These are phyloP conservation scores for Pemphigus obesinymphae DNA, from an alignment of 1,140 invertebrate genomes.

Conservation along the genomic window DNA sequence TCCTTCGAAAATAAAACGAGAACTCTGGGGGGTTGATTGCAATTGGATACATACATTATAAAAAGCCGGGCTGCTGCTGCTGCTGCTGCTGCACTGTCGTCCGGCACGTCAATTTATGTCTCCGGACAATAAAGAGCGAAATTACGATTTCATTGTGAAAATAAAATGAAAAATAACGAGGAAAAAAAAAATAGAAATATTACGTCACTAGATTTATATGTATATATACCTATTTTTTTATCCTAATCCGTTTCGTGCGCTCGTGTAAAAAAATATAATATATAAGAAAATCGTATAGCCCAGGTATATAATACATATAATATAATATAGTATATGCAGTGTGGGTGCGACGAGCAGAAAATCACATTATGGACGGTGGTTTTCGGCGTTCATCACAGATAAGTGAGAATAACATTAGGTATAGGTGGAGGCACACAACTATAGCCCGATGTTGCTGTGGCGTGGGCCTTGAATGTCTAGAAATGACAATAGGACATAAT, in stretches of 20 bases:
- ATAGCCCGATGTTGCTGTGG: neutral
- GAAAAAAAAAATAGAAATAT: neutral
- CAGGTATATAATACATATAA: too few relatives aligned
- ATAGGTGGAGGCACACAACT: neutral
- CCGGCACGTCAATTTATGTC: neutral
- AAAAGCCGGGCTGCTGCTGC: neutral
- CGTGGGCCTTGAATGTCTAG: conserved; percentile 30
- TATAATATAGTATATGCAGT: neutral
- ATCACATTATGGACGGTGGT: conserved; percentile 38
- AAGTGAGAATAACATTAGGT: neutral
- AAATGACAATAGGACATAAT: conserved; percentile 32
- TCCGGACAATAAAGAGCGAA: neutral
- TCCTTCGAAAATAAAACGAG: conserved; percentile 12
- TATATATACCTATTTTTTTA: too few relatives aligned
- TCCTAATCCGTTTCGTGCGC: neutral
- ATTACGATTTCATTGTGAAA: conserved; percentile 21
- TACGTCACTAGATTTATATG: conserved; percentile 20
- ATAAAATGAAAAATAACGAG: neutral
- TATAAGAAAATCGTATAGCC: neutral
- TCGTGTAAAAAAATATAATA: conserved; percentile 10
- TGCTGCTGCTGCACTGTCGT: neutral
- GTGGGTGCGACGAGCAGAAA: conserved; percentile 27
- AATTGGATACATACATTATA: neutral
- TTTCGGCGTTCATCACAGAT: conserved; percentile 9
- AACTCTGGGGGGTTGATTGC: neutral